phyloP scores from a whole-genome alignment of 2,113 vertebrate genomes.

The Urocynchramus pylzowi region DNA sequence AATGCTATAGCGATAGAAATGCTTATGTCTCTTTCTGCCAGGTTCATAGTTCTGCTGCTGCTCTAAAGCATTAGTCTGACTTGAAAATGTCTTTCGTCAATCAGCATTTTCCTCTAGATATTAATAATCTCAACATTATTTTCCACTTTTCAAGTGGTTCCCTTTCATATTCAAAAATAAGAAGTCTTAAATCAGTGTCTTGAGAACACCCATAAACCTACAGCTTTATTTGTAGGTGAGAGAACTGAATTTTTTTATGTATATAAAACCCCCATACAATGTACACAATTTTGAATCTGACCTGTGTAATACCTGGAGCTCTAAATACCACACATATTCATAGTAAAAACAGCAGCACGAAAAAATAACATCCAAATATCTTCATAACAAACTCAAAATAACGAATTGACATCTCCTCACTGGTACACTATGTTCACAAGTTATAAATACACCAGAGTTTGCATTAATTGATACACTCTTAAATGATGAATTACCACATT shows the following conservation, averaged over 20 bases:
- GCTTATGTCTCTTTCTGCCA: background rate
- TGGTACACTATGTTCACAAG: background rate
- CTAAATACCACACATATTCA: background rate
- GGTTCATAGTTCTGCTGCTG: conserved; percentile 17
- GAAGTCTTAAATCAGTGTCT: conserved; percentile 12
- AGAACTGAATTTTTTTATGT: background rate
- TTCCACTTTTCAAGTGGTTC: conserved; percentile 46
- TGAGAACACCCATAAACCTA: conserved; percentile 44
- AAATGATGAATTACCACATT: background rate
- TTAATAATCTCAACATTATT: conserved; percentile 46
- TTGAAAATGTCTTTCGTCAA: conserved; percentile 16
- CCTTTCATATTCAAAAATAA: conserved; percentile 53
- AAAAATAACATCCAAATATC: background rate
- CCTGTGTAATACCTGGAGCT: background rate
- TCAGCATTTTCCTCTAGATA: conserved; percentile 5
- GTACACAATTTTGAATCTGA: background rate
- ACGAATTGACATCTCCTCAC: background rate
- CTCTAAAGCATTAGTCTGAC: conserved; percentile 26
- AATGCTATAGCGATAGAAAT: background rate
- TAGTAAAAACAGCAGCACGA: background rate
- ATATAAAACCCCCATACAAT: background rate
- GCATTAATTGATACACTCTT: background rate
- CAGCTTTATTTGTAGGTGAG: conserved; percentile 10
- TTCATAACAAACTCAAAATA: background rate
- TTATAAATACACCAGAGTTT: background rate